Conservation (phyloP, 37 sponge, comb jelly and placozoan species). For the Amphimedon queenslandica region DNA sequence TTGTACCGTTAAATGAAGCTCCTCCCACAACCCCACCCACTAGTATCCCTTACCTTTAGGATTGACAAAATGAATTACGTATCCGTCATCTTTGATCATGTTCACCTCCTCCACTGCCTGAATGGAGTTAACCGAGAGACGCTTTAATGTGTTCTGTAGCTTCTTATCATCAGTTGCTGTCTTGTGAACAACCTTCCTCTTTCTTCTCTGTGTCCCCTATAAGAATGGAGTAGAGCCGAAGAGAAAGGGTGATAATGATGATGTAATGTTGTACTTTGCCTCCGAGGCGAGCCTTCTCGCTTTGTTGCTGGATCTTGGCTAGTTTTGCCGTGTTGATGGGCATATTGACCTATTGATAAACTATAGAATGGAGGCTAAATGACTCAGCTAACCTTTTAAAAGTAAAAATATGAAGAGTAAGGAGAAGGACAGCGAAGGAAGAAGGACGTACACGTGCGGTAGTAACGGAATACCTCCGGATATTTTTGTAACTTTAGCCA, state of each 20-base stretch:
- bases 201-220: conserved; percentile 89
- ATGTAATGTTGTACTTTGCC: conserved; percentile 50
- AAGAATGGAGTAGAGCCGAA: too few relatives aligned
- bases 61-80: conserved; percentile 87
- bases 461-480: too few relatives aligned
- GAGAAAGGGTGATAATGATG: neutral
- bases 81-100: conserved; percentile 95
- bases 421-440: too few relatives aligned
- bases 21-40: too few relatives aligned
- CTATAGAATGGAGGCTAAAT: too few relatives aligned
- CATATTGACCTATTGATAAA: too few relatives aligned
- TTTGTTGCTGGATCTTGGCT: conserved; percentile 45
- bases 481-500: too few relatives aligned
- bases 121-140: conserved; percentile 83
- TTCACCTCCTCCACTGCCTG: conserved; percentile 98
- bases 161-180: conserved; percentile 95
- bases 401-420: too few relatives aligned
- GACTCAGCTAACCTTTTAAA: too few relatives aligned
- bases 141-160: conserved; percentile 81
- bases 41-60: conserved; percentile 92
- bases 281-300: conserved; percentile 73
- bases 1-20: too few relatives aligned
- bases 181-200: conserved; percentile 97
- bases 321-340: conserved; percentile 71
- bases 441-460: too few relatives aligned